Percentiles rank a stretch among this genome's conserved stretches.
phyloP scores from a whole-genome alignment of 2,888 invertebrate species.

The Cephus sareptanus region DNA sequence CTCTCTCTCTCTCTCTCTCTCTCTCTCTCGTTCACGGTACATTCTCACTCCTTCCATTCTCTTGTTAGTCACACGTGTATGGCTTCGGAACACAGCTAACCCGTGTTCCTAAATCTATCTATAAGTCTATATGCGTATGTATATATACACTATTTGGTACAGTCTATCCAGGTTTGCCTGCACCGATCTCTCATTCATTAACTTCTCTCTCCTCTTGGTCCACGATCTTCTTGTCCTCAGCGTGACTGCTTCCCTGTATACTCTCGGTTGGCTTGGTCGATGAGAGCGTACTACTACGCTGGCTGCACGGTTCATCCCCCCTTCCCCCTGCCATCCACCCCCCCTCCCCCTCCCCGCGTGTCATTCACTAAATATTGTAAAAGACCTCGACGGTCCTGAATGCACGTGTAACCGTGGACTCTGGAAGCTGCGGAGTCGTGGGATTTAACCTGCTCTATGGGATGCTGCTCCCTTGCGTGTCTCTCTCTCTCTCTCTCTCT shows the following conservation, averaged over 20 bases:
- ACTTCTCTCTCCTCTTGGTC: background rate
- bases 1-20: constrained; percentile 8
- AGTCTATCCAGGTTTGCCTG: background rate
- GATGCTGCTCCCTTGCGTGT: constrained; percentile 1
- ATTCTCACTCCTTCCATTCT: background rate
- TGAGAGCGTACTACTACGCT: background rate
- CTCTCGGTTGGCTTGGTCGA: background rate
- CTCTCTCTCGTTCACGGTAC: background rate
- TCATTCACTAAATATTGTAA: constrained; percentile 32
- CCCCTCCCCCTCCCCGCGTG: constrained; percentile 6
- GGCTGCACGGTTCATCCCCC: background rate
- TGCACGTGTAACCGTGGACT: background rate
- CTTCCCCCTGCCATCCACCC: no score
- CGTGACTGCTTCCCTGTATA: background rate
- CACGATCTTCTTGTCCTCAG: background rate
- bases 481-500: constrained; percentile 22
- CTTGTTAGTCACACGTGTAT: background rate
- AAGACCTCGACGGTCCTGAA: constrained; percentile 14
- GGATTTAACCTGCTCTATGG: background rate
- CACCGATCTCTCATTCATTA: background rate
- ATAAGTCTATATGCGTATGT: background rate
- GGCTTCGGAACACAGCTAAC: background rate
- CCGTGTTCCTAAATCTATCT: background rate
- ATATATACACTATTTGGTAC: background rate
- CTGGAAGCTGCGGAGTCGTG: background rate